Conservation (phyloP, 2,888 invertebrate genomes). For the Diaperis boleti region DNA sequence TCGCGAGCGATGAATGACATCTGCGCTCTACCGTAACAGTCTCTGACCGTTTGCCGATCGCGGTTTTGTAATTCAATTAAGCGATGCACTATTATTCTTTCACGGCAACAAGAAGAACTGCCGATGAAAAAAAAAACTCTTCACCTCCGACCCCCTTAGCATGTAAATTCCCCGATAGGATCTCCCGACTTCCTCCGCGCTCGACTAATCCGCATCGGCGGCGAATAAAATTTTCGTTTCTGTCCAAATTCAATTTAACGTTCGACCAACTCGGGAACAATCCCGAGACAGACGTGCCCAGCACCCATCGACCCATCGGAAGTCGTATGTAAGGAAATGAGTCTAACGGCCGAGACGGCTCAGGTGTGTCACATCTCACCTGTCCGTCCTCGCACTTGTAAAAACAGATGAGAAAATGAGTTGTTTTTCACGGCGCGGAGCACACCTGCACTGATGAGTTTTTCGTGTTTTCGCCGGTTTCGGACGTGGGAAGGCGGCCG, state of each 20-base stretch:
- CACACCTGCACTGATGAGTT: constrained; percentile 10
- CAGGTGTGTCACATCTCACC: constrained; percentile 63
- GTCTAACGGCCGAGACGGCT: constrained; percentile 64
- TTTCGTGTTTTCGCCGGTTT: constrained; percentile 19
- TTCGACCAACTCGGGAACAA: constrained; percentile 18
- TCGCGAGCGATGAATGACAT: constrained; percentile 18
- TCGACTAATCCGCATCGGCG: constrained; percentile 6
- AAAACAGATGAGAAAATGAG: constrained; percentile 20
- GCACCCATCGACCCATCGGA: constrained; percentile 62
- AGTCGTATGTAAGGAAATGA: constrained; percentile 66
- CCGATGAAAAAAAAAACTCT: no score
- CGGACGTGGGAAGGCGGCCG: not conserved
- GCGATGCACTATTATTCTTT: no score
- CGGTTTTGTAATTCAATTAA: no score
- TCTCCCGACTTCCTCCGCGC: constrained; percentile 12
- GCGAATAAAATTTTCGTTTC: constrained; percentile 21
- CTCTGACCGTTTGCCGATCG: constrained; percentile 3
- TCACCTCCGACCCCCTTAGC: no score
- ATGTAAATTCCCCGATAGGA: not conserved
- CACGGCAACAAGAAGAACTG: no score
- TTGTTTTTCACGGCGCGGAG: no score
- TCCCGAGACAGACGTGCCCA: constrained; percentile 51
- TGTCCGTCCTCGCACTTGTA: constrained; percentile 45
- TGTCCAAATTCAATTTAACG: constrained; percentile 38
- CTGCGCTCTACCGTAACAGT: constrained; percentile 13